Evolutionary conservation across 2,797 vertebrate genomes (phyloP).

Genomic region (Leuciscus waleckii): DNA sequence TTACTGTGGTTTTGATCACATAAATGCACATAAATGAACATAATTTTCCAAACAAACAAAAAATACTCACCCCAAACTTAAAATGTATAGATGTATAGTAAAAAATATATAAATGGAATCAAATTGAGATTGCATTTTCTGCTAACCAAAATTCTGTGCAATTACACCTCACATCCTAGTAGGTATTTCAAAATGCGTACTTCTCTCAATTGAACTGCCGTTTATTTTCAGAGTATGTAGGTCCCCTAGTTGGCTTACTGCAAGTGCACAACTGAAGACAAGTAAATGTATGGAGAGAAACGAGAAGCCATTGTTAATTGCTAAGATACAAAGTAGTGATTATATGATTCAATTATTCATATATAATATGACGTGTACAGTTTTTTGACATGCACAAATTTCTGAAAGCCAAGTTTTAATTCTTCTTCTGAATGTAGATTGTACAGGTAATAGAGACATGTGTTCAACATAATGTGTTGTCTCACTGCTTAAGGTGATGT

Average conservation of each 20-base stretch:
- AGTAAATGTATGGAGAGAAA: constrained; percentile 16
- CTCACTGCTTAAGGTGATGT: constrained; percentile 37
- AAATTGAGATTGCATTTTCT: background rate
- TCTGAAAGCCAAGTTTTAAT: background rate
- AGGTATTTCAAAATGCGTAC: constrained; percentile 20
- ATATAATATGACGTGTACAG: background rate
- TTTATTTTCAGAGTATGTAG: constrained; percentile 22
- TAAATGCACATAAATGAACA: background rate
- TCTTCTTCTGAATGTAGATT: constrained; percentile 5
- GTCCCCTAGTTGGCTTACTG: background rate
- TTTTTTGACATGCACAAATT: background rate
- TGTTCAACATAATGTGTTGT: constrained; percentile 29
- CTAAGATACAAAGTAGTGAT: constrained; percentile 15
- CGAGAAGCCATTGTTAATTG: background rate
- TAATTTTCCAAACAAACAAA: background rate
- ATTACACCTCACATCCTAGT: constrained; percentile 9
- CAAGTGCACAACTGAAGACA: background rate
- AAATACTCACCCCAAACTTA: background rate
- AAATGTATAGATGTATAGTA: background rate
- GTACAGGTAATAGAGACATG: constrained; percentile 14
- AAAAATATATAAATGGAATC: background rate
- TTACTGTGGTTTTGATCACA: background rate
- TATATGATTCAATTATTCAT: background rate
- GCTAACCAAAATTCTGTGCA: constrained; percentile 5
- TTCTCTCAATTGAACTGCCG: background rate